Base-by-base conservation (phyloP, 2,113 vertebrate genomes). In the Eubucco bourcierii region DNA sequence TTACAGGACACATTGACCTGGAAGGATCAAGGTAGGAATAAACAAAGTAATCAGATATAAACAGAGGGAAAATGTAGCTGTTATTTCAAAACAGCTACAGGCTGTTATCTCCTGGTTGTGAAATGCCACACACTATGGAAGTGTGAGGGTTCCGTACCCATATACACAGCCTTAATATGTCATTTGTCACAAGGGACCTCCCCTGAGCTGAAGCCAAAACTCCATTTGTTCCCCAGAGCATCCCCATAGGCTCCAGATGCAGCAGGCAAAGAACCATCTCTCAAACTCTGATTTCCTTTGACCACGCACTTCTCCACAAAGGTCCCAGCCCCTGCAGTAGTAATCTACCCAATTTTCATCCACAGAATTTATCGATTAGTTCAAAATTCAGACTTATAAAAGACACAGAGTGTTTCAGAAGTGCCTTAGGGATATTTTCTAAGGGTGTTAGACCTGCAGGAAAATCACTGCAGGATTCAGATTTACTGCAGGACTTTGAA, bases 71-170 rank as follows among this genome's bases (percentile, higher is more conserved):
- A 71, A 5, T 15, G 75, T 47, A 72, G 61, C n/a, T 92, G 80
- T 76, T 87, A 70, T 90, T 95, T 87, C 91, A 91, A 87, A 94
- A 75, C 66, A 64, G 52, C 81, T 64, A 84, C 56, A 66, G 56
- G 61, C 82, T 94, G 53, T 86, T 90, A 92, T 84, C 59, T 90
- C 70, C 61, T n/a, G 13, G 85, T 94, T 95, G 94, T 91, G 91
- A 96, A 95, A 95, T 23, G 80, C 73, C 79, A 85, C 94, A 90
- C 91, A 95, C 76, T 93, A 91, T 95, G 96, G 70, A 83, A 94
- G 82, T 15, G 67, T 28, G 78, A 93, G 55, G 31, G 56, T 83
- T 90, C 75, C 77, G 86, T 91, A 90, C 90, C 91, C 70, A 37
- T 4, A 86, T 41, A 58, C 50, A 59, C 81, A 95, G 84, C 77